These are phyloP conservation scores for Cygnus olor DNA, from an alignment of 2,797 vertebrate genomes.

Conservation along the genomic window DNA sequence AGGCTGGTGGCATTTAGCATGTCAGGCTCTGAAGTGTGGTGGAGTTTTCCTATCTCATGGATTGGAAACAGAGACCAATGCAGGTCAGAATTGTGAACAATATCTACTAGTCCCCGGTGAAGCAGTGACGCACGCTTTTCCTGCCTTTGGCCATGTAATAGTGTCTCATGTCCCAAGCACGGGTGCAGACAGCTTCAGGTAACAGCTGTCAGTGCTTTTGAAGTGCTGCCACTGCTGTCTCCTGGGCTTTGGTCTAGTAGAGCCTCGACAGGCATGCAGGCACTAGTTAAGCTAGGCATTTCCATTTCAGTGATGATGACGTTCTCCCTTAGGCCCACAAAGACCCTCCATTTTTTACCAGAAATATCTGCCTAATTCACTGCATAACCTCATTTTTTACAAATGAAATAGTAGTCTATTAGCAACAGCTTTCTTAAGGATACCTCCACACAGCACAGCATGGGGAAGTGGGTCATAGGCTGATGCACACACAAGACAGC, in stretches of 20 bases:
- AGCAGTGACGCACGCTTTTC: not conserved
- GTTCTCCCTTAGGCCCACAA: not conserved
- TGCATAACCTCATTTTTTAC: not conserved
- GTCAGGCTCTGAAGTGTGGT: not conserved
- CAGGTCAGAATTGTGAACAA: not conserved
- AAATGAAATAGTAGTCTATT: not conserved
- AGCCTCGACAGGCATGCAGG: not conserved
- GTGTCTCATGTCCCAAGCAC: not conserved
- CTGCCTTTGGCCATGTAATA: not conserved
- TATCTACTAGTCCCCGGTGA: not conserved
- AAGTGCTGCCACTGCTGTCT: not conserved
- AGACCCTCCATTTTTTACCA: not conserved
- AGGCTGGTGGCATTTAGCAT: not conserved
- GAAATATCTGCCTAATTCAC: not conserved
- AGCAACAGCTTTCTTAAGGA: not conserved
- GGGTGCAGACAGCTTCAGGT: not conserved
- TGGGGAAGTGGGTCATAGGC: not conserved
- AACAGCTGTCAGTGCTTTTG: not conserved
- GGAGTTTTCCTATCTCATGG: not conserved
- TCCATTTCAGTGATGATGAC: not conserved
- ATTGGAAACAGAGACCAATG: not conserved
- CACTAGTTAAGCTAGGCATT: not conserved
- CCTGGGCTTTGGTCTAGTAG: rapidly evolving
- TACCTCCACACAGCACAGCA: rapidly evolving
- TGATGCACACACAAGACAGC: not conserved